A percentile compares a stretch with the other conserved stretches of the same genome.
Conservation (phyloP, 2,113 vertebrate species). For the Spea multiplicata region DNA sequence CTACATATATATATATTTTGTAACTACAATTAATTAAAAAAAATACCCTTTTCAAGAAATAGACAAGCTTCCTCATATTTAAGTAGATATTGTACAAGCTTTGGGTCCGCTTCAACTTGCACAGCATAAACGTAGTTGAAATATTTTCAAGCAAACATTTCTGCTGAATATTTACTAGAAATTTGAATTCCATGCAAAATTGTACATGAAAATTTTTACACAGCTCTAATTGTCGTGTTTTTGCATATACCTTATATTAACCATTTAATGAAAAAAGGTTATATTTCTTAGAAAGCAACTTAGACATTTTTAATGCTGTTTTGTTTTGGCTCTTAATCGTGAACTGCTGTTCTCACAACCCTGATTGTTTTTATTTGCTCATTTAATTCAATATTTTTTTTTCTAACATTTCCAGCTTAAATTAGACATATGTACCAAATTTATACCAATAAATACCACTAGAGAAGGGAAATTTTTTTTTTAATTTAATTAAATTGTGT, state of each 20-base stretch:
- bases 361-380: constrained; percentile 6
- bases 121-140: background rate
- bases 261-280: constrained; percentile 1
- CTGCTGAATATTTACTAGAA: too few relatives aligned
- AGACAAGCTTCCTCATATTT: background rate
- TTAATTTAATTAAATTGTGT: background rate
- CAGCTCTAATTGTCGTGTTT: constrained; percentile 41
- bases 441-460: background rate
- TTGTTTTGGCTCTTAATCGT: background rate
- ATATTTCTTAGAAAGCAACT: background rate
- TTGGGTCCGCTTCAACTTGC: too few relatives aligned
- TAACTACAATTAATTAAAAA: background rate
- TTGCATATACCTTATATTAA: constrained; percentile 33
- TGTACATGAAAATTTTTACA: constrained; percentile 29
- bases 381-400: background rate
- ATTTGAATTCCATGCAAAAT: background rate
- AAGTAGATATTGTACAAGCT: background rate
- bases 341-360: background rate
- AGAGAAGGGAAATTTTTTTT: background rate
- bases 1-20: background rate
- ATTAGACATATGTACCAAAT: background rate
- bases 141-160: background rate
- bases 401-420: background rate
- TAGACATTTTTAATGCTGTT: background rate
- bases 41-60: background rate